These are phyloP conservation scores for Serripes groenlandicus DNA, from an alignment of 2,888 invertebrate genomes.

Conservation along the genomic window DNA sequence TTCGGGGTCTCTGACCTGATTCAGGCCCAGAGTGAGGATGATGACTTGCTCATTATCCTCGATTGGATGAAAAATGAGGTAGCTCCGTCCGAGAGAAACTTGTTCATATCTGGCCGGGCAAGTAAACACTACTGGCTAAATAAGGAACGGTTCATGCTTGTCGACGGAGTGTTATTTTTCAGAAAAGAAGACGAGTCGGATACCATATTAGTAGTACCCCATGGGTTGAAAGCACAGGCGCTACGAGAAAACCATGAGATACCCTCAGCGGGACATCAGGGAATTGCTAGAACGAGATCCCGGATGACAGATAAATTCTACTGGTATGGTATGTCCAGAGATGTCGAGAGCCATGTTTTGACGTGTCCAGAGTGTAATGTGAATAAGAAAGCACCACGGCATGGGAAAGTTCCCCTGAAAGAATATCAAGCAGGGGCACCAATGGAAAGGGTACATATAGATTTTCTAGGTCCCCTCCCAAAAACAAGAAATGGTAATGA, in stretches of 20 bases:
- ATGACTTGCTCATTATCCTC: conserved; percentile 2
- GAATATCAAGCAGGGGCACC: conserved; percentile 93
- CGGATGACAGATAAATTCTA: conserved; percentile 33
- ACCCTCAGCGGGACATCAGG: conserved; percentile 40
- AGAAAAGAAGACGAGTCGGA: background rate
- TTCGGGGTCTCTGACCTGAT: background rate
- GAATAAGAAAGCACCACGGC: conserved; percentile 24
- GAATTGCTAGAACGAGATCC: conserved; percentile 30
- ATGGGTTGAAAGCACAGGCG: background rate
- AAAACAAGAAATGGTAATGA: conserved; percentile 26
- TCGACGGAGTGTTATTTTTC: conserved; percentile 12
- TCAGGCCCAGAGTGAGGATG: conserved; percentile 6
- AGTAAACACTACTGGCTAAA: conserved; percentile 26
- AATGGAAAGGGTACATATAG: conserved; percentile 45
- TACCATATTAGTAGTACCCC: background rate
- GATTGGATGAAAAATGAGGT: background rate
- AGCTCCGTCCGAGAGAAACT: background rate
- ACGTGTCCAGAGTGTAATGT: conserved; percentile 25
- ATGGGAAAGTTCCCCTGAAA: conserved; percentile 28
- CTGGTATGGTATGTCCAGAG: conserved; percentile 26
- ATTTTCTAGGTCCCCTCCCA: conserved; percentile 39
- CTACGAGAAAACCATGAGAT: conserved; percentile 17
- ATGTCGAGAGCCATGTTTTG: conserved; percentile 17
- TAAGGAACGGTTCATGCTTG: conserved; percentile 10
- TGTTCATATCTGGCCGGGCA: background rate